Conservation (phyloP, 92 coral and sea anemone genomes). For the Chrysogorgia sp. region DNA sequence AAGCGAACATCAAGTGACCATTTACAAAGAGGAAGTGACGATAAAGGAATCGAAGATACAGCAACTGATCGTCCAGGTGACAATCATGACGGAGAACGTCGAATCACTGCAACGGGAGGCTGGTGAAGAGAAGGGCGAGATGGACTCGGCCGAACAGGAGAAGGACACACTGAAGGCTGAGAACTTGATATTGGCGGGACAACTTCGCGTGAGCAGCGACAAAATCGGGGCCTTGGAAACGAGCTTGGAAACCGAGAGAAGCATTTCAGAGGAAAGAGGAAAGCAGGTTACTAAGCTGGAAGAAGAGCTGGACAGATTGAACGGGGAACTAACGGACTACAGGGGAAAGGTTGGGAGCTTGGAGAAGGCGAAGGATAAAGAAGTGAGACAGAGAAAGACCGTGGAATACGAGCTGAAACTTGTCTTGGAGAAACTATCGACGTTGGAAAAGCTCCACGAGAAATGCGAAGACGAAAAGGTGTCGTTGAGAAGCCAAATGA, state of each 20-base stretch:
- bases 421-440: slow-evolving; percentile 52
- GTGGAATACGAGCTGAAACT: slow-evolving; percentile 64
- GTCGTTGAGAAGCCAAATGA: slow-evolving; percentile 58
- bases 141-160: slow-evolving; percentile 57
- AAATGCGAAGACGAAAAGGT: slow-evolving; percentile 69
- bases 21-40: slow-evolving; percentile 61
- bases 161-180: slow-evolving; percentile 65
- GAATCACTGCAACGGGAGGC: slow-evolving; percentile 54
- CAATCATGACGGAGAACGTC: slow-evolving; percentile 52
- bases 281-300: slow-evolving; percentile 59
- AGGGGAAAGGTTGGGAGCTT: background rate
- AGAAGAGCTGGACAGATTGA: slow-evolving; percentile 43
- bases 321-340: slow-evolving; percentile 43
- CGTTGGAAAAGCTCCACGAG: slow-evolving; percentile 59
- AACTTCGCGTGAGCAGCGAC: slow-evolving; percentile 30
- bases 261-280: background rate
- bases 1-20: slow-evolving; percentile 53
- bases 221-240: background rate
- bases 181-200: slow-evolving; percentile 41
- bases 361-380: background rate
- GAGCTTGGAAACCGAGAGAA: background rate
- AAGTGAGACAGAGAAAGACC: background rate
- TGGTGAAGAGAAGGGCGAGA: slow-evolving; percentile 43
- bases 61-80: slow-evolving; percentile 65
- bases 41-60: slow-evolving; percentile 60